These are phyloP conservation scores for Pteropus rufus DNA, from an alignment of 2,797 vertebrate species.

Conservation along the genomic window DNA sequence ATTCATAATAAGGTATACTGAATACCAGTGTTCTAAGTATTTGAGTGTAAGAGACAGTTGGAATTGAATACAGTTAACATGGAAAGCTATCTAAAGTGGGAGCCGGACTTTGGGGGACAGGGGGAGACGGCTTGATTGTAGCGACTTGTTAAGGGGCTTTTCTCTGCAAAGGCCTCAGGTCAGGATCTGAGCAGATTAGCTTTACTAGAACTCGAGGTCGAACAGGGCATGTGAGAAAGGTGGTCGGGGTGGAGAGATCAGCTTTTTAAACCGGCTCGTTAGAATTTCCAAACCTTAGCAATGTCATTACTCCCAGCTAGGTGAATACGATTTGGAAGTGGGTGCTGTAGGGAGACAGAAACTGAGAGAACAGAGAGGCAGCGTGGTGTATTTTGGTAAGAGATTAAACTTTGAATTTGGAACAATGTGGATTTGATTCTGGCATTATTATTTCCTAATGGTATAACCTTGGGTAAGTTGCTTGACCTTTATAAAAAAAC, in stretches of 20 bases:
- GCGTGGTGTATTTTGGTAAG: neutral
- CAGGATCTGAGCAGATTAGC: neutral
- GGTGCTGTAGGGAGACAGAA: neutral
- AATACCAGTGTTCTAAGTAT: neutral
- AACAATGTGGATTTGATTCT: slow-evolving; percentile 20
- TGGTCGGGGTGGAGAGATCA: neutral
- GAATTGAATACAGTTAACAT: neutral
- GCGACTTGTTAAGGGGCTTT: neutral
- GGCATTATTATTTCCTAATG: neutral
- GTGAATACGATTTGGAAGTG: neutral
- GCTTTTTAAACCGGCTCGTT: neutral
- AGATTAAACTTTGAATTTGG: slow-evolving; percentile 9
- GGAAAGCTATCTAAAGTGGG: neutral
- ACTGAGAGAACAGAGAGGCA: neutral
- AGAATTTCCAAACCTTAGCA: slow-evolving; percentile 21
- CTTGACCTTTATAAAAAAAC: neutral
- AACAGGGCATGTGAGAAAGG: neutral
- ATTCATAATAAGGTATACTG: neutral
- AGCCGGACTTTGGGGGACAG: neutral
- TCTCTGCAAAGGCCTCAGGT: neutral
- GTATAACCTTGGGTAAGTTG: slow-evolving; percentile 2
- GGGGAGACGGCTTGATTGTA: neutral
- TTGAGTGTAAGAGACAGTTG: neutral
- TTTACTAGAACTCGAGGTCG: slow-evolving; percentile 32
- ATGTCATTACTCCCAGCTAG: neutral